Evolutionary conservation across 2,113 vertebrate genomes (phyloP).

Genomic region (Dasyprocta punctata): DNA sequence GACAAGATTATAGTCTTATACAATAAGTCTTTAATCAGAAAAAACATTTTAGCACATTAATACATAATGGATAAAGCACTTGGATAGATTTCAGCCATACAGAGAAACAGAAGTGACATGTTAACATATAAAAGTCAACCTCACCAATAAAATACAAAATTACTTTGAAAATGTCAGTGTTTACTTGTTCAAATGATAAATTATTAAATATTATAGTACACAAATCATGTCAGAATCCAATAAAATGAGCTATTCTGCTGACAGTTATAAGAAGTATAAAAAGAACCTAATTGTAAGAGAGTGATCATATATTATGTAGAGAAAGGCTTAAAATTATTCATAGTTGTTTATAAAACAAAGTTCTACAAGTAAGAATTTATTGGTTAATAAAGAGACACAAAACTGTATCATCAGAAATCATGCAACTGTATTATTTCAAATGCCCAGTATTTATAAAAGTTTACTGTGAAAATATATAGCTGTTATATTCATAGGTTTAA

Average conservation of each 20-base stretch:
- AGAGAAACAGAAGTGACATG: background rate
- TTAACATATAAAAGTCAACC: background rate
- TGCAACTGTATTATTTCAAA: background rate
- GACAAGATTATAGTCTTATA: background rate
- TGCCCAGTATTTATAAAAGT: background rate
- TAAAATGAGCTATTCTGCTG: background rate
- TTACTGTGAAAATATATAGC: background rate
- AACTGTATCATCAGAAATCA: background rate
- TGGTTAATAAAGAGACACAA: background rate
- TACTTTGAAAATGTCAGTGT: background rate
- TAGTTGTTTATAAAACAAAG: background rate
- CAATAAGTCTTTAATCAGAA: background rate
- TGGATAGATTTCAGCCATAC: background rate
- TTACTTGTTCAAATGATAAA: background rate
- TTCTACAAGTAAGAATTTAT: background rate
- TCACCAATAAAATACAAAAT: background rate
- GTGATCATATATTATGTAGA: background rate
- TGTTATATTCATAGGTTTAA: background rate
- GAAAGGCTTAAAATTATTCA: background rate
- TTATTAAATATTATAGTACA: background rate
- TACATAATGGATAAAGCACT: background rate
- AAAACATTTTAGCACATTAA: background rate
- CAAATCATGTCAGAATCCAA: background rate
- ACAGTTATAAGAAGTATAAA: background rate
- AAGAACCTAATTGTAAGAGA: background rate